phyloP scores from a whole-genome alignment of 92 coral and sea anemone species.

The Galaxea fascicularis region DNA sequence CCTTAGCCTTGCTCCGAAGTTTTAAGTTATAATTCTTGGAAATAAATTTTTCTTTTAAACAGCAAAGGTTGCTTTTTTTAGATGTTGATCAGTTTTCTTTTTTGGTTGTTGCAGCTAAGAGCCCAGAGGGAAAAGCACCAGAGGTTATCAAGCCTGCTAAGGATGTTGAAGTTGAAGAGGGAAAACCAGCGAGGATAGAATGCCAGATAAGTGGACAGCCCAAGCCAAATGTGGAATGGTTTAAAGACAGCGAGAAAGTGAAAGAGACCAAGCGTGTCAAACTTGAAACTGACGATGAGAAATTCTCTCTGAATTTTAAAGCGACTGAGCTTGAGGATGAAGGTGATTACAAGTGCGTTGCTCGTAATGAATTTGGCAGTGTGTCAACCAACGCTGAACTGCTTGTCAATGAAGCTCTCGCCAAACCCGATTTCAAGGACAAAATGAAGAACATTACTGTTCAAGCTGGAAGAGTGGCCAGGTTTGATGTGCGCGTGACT shows the following conservation, averaged over 20 bases:
- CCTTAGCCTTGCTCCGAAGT: too few species aligned
- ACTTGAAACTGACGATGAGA: conserved; percentile 62
- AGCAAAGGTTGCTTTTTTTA: background rate
- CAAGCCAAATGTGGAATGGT: conserved; percentile 90
- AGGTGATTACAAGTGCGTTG: conserved; percentile 86
- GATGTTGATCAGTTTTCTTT: background rate
- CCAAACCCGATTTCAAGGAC: conserved; percentile 78
- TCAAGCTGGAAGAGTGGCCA: conserved; percentile 78
- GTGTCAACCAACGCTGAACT: conserved; percentile 79
- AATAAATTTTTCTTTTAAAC: too few species aligned
- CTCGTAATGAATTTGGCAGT: conserved; percentile 81
- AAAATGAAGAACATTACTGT: conserved; percentile 69
- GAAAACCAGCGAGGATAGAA: conserved; percentile 72
- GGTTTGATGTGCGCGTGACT: conserved; percentile 81
- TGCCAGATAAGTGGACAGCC: conserved; percentile 86
- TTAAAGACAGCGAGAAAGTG: conserved; percentile 76
- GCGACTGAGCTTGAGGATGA: conserved; percentile 84
- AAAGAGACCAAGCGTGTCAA: conserved; percentile 74
- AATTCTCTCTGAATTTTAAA: conserved; percentile 64
- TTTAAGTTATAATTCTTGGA: too few species aligned
- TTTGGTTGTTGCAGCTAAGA: conserved; percentile 59
- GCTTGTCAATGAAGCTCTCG: conserved; percentile 79
- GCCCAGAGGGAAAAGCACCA: conserved; percentile 88
- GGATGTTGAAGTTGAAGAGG: conserved; percentile 73
- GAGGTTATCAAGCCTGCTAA: conserved; percentile 67